Evolutionary conservation across 2,113 vertebrate genomes (phyloP).

Genomic region (Chloropsis hardwickii): DNA sequence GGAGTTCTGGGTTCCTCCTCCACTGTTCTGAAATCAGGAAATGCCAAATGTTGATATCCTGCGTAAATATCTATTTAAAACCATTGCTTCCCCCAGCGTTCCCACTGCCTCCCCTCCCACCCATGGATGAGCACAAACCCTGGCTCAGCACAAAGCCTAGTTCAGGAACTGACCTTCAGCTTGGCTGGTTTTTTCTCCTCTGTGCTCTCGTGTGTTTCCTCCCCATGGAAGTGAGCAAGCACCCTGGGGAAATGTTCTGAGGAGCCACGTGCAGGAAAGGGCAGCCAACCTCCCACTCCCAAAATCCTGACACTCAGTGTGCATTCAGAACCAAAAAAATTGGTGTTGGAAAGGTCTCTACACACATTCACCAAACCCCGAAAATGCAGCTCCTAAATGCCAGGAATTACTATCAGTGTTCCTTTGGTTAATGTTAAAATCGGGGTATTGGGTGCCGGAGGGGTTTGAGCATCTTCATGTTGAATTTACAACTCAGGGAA

Average conservation of each 20-base stretch:
- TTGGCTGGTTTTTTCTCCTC: not conserved
- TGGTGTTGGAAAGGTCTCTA: not conserved
- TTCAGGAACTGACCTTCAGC: constrained; percentile 31
- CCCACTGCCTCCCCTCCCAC: not conserved
- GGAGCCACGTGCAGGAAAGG: constrained; percentile 40
- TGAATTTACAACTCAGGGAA: not conserved
- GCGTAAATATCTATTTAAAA: constrained; percentile 43
- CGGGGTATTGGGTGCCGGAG: rapidly evolving
- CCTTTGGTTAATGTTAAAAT: not conserved
- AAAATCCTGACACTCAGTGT: not conserved
- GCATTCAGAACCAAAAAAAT: not conserved
- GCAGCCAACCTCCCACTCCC: constrained; percentile 25
- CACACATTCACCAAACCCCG: not conserved
- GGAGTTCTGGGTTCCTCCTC: constrained; percentile 45
- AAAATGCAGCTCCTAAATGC: not conserved
- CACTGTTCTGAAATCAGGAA: constrained; percentile 37
- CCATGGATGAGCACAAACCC: not conserved
- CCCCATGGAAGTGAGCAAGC: not conserved
- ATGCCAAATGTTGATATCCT: constrained; percentile 45
- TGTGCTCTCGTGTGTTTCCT: not conserved
- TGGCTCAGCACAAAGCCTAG: not conserved
- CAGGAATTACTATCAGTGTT: not conserved
- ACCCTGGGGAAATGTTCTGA: not conserved
- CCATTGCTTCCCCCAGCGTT: not conserved
- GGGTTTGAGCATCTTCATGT: not conserved